Evolutionary conservation across 1,140 invertebrate genomes (phyloP), one percentile per base, ranked within the genome.

Genomic region (Penaeus vannamei): DNA sequence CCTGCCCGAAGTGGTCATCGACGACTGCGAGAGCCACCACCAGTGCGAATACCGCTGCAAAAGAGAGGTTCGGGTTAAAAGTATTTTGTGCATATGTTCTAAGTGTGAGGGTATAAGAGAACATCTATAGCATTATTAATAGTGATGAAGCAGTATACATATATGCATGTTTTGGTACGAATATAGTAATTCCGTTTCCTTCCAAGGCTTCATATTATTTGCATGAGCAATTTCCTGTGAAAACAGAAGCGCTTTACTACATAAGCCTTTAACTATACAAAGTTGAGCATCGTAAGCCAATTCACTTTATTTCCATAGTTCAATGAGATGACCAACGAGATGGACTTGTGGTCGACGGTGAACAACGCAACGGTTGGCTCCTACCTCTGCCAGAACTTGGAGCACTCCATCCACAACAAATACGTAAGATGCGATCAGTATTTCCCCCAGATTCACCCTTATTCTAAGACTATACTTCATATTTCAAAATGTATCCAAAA

Each of bases 301-400:
- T 42, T 42, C 3, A 5, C 61, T 42, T 19, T 80, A 8, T 36
- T 42, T 59, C n/a, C 7, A 59, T 62, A 87, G 86, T 60, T 87
- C 36, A 87, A 72, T 26, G 46, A 66, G 17, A 82, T 82, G 79
- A 87, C 86, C 61, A 87, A 82, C 86, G 32, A 87, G 17, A 66
- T 87, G 80, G 86, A 87, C 32, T 60, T 87, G 42, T 87, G 86
- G 86, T 81, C 86, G 4, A 82, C 46, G 22, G 46, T 87, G 2
- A 32, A 69, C 17, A 66, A 46, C 0, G 80, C 59, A 7, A 87
- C 86, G 5, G 86, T 87, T 20, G 86, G 86, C 53, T 80, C 82
- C n/a, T 42, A 66, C 61, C 83, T 87, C 86, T 87, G 86, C 64
- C 14, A 62, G 3, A 80, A 87, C 23, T 79, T 87, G 14, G 64